Base-by-base conservation (phyloP, 2,888 invertebrate species). In the Anarsia innoxiella region DNA sequence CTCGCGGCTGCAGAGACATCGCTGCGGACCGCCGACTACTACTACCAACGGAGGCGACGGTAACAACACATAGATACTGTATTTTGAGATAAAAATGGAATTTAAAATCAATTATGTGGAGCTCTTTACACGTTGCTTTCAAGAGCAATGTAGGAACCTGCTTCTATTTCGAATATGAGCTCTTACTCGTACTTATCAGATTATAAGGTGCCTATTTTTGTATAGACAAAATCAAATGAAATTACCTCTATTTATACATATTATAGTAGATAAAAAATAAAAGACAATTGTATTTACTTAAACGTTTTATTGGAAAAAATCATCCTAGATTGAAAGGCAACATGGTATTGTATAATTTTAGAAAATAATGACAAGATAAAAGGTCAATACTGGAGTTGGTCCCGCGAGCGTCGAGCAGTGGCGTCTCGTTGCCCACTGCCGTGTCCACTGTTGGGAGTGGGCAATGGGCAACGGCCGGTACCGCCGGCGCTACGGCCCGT, bases 251-350 rank as follows among this genome's bases (percentile, higher is more conserved):
- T n/a, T n/a, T n/a, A n/a, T n/a, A n/a, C n/a, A n/a, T n/a, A n/a
- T n/a, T n/a, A n/a, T n/a, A n/a, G n/a, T n/a, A n/a, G n/a, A n/a
- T 31, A 33, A 5, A 33, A 67, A 77, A 75, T 76, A 67, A 77
- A 77, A 77, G 70, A 51, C 66, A 45, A 55, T 44, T 50, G 44
- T 59, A 58, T 69, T 73, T 77, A 77, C 78, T 83, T 79, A 82
- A 79, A 76, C 76, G 69, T 80, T 85, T 85, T 85, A 79, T 84
- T 82, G 77, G 70, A 82, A 86, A 83, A 82, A 79, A 69, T 78
- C 77, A 77, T 80, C 72, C 77, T 82, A 82, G 68, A 78, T 74
- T 77, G 80, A 84, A 76, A 86, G 86, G 86, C 85, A 85, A 85
- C 84, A 71, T 76, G 84, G 86, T 86, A 80, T 79, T 76, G 75